A percentile compares a stretch with the other conserved stretches of the same genome.
Conservation (phyloP, 2,888 invertebrate genomes). For the Antheraea assamensis region DNA sequence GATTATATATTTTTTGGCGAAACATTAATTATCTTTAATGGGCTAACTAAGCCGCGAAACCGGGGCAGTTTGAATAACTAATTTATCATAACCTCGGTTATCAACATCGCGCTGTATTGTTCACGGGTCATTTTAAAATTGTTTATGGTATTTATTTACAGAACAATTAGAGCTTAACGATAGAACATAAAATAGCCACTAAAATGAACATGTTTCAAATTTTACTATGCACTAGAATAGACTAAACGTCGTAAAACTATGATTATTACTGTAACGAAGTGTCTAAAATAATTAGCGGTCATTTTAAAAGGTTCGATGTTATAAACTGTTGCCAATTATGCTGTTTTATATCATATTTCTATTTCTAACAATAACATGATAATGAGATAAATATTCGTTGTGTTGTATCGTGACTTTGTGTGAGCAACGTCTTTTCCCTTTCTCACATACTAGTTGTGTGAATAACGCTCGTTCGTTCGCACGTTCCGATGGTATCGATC, state of each 20-base stretch:
- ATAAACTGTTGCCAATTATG: too few species aligned
- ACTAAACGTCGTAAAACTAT: background rate
- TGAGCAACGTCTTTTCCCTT: too few species aligned
- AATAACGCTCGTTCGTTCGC: too few species aligned
- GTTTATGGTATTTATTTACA: background rate
- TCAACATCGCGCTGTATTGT: background rate
- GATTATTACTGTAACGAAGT: background rate
- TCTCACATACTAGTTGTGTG: too few species aligned
- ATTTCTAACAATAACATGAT: too few species aligned
- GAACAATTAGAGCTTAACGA: conserved; percentile 2
- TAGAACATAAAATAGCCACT: conserved; percentile 21
- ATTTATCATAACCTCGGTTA: conserved; percentile 1
- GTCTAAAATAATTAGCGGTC: background rate
- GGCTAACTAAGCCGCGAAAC: conserved; percentile 3
- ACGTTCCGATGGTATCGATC: too few species aligned
- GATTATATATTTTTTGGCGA: conserved; percentile 9
- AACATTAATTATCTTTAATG: conserved; percentile 11
- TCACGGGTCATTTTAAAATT: conserved; percentile 1
- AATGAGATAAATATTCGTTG: too few species aligned
- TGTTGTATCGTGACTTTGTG: too few species aligned
- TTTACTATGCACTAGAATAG: background rate
- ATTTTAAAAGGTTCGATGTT: background rate
- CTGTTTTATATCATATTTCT: too few species aligned
- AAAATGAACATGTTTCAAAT: background rate
- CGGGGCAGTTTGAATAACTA: background rate